Evolutionary conservation across 2,113 vertebrate species (phyloP), one percentile per base, ranked within the genome.

Genomic region (Malurus elegans): DNA sequence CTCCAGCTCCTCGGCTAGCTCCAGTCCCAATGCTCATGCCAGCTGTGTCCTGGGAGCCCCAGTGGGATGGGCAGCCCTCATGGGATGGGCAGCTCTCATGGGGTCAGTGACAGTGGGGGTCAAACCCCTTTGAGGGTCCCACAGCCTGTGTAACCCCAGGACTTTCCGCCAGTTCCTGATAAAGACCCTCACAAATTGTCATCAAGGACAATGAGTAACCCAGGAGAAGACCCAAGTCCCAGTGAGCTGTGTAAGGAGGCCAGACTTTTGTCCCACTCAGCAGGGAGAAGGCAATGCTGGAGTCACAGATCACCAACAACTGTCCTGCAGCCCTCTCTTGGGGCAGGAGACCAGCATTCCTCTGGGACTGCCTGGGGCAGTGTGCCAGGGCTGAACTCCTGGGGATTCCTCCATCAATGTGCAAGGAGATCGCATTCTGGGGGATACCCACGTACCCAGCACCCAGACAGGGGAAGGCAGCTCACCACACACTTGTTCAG

Each of bases 91-190:
- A 69, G 44, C 11, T 18, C 26, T 7, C 2, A 2, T 10, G 29
- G 44, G 3, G 6, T 88, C 18, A 9, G 3, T n/a, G 40, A 21
- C 0, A 0, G 1, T 14, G 14, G 7, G 26, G 29, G 1, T 5
- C 12, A 6, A 88, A 44, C 14, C 6, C 40, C 50, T 57, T 83
- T 3, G 0, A 28, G 4, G 2, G 6, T 8, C 20, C 34, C 3
- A 2, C 29, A 79, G 18, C 24, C 20, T 57, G 25, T 75, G 19
- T 48, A 82, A 53, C 13, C 11, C 13, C 24, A 64, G n/a, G 32
- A 58, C 45, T 62, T 92, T 72, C 65, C 38, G 70, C 14, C 2
- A 0, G 6, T 36, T 80, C 36, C n/a, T 60, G 79, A 81, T 60
- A 92, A 78, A 32, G 65, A 81, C 69, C 56, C 73, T 84, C 65